Evolutionary conservation across 2,888 invertebrate species (phyloP).

Genomic region (Pyrgus malvae): DNA sequence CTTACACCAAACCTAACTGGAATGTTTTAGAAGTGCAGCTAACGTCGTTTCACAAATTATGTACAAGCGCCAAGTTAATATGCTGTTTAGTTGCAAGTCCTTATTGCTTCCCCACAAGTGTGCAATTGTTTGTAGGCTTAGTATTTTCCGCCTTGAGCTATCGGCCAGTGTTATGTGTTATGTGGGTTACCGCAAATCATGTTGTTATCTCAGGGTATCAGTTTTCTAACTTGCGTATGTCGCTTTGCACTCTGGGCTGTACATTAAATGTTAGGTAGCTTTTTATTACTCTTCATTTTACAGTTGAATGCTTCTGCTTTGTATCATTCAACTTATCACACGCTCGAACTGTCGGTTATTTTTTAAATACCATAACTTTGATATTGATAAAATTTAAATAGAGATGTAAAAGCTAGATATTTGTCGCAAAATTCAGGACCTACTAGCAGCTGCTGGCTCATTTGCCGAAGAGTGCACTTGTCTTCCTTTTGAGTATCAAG

Average conservation of each 20-base stretch:
- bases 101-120: slow-evolving; percentile 33
- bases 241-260: background rate
- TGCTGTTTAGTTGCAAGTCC: slow-evolving; percentile 28
- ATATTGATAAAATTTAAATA: too few species aligned
- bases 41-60: slow-evolving; percentile 21
- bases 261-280: background rate
- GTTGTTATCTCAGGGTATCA: slow-evolving; percentile 24
- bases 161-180: slow-evolving; percentile 37
- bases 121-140: slow-evolving; percentile 32
- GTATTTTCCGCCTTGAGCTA: slow-evolving; percentile 36
- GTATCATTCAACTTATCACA: too few species aligned
- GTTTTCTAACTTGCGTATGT: slow-evolving; percentile 8
- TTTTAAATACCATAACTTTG: too few species aligned
- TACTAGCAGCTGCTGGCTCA: too few species aligned
- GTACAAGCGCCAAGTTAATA: slow-evolving; percentile 30
- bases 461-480: too few species aligned
- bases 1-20: background rate
- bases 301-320: too few species aligned
- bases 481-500: too few species aligned
- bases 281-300: too few species aligned
- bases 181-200: slow-evolving; percentile 24
- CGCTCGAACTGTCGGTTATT: too few species aligned
- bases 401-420: too few species aligned
- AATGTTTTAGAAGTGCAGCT: slow-evolving; percentile 8
- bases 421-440: too few species aligned